Conservation (phyloP, 2,797 vertebrate species). For the Macropus fuliginosus region DNA sequence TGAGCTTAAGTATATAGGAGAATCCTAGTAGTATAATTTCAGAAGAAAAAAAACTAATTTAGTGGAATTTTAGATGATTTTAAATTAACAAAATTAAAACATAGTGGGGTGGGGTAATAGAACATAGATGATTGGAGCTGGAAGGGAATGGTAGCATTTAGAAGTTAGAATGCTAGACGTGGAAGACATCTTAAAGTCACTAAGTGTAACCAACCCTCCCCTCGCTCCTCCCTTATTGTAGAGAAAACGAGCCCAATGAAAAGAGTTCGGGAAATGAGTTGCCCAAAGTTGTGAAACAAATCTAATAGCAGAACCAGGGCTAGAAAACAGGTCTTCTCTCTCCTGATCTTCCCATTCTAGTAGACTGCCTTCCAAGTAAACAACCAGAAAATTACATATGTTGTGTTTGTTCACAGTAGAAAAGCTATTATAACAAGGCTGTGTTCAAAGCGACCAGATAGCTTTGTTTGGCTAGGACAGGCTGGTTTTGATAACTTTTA, state of each 20-base stretch:
- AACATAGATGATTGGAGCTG: not conserved
- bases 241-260: not conserved
- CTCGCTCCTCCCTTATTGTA: not conserved
- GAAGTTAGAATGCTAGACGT: not conserved
- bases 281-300: not conserved
- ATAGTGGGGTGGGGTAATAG: not conserved
- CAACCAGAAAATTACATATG: not conserved
- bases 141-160: not conserved
- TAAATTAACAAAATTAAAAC: not conserved
- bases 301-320: not conserved
- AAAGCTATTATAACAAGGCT: not conserved
- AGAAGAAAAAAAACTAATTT: not conserved
- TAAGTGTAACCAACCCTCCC: not conserved
- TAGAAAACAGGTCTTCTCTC: not conserved
- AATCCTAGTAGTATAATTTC: slow-evolving; percentile 6
- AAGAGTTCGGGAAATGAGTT: not conserved
- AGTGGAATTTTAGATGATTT: not conserved
- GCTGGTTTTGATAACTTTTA: not conserved
- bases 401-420: not conserved
- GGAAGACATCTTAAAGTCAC: not conserved
- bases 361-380: not conserved
- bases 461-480: not conserved
- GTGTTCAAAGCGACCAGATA: not conserved
- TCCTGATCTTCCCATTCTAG: not conserved
- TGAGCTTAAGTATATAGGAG: not conserved